phyloP scores from a whole-genome alignment of 2,113 vertebrate genomes.

The Sinocyclocheilus anophthalmus region DNA sequence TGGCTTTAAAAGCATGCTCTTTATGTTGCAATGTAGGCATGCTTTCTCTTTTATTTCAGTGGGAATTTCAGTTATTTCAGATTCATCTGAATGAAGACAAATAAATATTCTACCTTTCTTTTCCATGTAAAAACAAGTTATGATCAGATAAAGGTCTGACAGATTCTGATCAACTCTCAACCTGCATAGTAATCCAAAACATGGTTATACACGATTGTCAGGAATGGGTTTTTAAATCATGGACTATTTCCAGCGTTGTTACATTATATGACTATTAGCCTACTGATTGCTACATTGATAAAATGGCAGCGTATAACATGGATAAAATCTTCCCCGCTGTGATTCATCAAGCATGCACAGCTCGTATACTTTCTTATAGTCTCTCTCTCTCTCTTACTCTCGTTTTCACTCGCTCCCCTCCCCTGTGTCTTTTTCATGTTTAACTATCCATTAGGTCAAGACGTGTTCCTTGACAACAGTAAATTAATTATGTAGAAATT shows the following conservation, averaged over 20 bases:
- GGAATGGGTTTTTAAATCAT: slow-evolving; percentile 10
- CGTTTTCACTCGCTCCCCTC: background rate
- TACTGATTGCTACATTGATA: slow-evolving; percentile 36
- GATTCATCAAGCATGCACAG: slow-evolving; percentile 32
- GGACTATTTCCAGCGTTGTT: background rate
- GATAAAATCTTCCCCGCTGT: slow-evolving; percentile 44
- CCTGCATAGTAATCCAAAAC: background rate
- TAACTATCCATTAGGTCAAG: slow-evolving; percentile 9
- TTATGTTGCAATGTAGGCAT: background rate
- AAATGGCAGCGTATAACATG: slow-evolving; percentile 47
- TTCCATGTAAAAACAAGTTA: background rate
- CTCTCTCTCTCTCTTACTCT: background rate
- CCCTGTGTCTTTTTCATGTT: background rate
- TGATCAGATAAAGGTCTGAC: background rate
- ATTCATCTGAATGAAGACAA: background rate
- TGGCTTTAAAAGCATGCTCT: too few species aligned
- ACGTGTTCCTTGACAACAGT: background rate
- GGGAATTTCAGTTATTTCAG: background rate
- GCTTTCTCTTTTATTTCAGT: background rate
- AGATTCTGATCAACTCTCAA: background rate
- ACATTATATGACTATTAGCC: slow-evolving; percentile 24
- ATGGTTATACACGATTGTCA: slow-evolving; percentile 10
- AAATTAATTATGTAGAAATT: slow-evolving; percentile 4
- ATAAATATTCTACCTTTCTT: background rate
- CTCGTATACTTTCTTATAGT: slow-evolving; percentile 6